phyloP scores from a whole-genome alignment of 2,113 vertebrate genomes.

The Xiphophorus hellerii region DNA sequence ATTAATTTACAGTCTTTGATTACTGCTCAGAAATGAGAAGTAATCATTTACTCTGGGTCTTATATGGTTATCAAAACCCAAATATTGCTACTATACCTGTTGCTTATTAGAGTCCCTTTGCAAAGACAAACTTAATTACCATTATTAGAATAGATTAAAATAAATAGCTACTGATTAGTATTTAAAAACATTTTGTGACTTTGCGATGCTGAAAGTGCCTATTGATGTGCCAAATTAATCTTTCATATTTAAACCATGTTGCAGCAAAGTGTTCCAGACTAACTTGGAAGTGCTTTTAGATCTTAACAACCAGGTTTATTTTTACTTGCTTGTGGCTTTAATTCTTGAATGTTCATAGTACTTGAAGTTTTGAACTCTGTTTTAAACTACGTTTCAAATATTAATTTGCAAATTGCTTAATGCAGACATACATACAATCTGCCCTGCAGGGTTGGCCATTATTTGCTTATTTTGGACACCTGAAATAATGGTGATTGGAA shows the following conservation, averaged over 20 bases:
- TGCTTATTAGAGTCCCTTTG: not conserved
- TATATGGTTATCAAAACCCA: not conserved
- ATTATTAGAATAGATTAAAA: not conserved
- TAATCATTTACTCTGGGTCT: not conserved
- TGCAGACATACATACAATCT: not conserved
- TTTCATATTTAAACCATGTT: not conserved
- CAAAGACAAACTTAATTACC: not conserved
- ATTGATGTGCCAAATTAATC: not conserved
- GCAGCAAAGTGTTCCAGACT: not conserved
- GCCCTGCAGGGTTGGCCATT: no score
- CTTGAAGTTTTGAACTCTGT: not conserved
- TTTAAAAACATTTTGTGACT: not conserved
- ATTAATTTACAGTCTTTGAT: not conserved
- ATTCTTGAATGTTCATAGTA: not conserved
- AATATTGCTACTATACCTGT: not conserved
- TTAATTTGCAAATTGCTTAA: not conserved
- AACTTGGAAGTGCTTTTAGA: not conserved
- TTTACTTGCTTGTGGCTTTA: not conserved
- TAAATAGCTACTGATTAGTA: not conserved
- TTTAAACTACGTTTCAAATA: no score
- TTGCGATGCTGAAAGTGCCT: not conserved
- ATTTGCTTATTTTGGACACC: no score
- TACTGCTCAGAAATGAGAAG: not conserved
- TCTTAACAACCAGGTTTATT: not conserved
- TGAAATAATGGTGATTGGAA: no score